Evolutionary conservation across 2,797 vertebrate genomes (phyloP).

Genomic region (Kryptolebias ocellatus): DNA sequence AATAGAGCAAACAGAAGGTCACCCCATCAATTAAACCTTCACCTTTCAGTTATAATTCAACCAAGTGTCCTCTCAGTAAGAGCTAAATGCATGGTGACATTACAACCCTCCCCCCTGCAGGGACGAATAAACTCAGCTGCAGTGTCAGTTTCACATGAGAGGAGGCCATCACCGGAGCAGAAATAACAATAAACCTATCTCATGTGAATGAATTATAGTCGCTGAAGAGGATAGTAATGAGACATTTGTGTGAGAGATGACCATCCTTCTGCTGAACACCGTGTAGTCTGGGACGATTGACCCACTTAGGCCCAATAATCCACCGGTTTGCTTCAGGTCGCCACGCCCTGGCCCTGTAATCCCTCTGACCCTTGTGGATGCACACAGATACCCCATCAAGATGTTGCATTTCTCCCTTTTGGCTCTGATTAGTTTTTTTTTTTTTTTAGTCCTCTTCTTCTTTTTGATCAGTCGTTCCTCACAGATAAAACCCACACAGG

Average conservation of each 20-base stretch:
- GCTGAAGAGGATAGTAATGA: constrained; percentile 11
- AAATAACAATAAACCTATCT: constrained; percentile 38
- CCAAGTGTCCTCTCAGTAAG: constrained; percentile 41
- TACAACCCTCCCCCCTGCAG: constrained; percentile 50
- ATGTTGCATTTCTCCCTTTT: constrained; percentile 46
- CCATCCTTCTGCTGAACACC: constrained; percentile 47
- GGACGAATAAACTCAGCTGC: constrained; percentile 24
- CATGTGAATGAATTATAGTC: constrained; percentile 20
- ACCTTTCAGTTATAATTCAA: constrained; percentile 63
- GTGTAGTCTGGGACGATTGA: constrained; percentile 66
- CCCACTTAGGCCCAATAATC: constrained; percentile 82
- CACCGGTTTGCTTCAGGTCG: constrained; percentile 57
- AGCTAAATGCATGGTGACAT: constrained; percentile 69
- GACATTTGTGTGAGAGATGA: constrained; percentile 42
- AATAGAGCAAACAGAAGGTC: constrained; percentile 54
- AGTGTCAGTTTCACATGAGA: constrained; percentile 42
- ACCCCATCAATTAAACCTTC: constrained; percentile 51
- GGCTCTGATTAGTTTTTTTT: constrained; percentile 36
- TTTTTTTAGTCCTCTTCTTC: constrained; percentile 1
- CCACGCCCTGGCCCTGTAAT: constrained; percentile 68
- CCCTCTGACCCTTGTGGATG: constrained; percentile 67
- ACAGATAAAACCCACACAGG: constrained; percentile 29
- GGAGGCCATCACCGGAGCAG: constrained; percentile 28
- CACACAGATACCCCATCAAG: constrained; percentile 25
- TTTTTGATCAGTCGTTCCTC: constrained; percentile 19